Evolutionary conservation across 2,113 vertebrate genomes (phyloP).

Genomic region (Anarrhichthys ocellatus): DNA sequence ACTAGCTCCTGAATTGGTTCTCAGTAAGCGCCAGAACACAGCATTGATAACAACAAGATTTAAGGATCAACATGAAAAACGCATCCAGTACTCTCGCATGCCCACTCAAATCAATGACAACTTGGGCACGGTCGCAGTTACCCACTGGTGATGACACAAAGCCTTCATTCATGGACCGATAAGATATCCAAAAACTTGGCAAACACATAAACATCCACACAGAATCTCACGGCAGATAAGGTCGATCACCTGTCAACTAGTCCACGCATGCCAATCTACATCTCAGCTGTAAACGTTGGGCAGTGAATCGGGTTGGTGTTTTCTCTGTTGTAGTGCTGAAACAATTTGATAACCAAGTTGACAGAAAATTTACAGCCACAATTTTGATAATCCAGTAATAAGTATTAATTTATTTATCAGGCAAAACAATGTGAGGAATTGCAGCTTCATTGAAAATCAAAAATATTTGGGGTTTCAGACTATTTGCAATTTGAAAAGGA

Average conservation of each 20-base stretch:
- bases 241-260: slow-evolving; percentile 13
- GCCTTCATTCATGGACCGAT: slow-evolving; percentile 43
- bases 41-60: slow-evolving; percentile 35
- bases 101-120: slow-evolving; percentile 14
- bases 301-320: neutral
- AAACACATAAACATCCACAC: slow-evolving; percentile 13
- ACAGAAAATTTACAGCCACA: neutral
- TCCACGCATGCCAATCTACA: neutral
- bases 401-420: neutral
- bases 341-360: neutral
- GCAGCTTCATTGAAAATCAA: neutral
- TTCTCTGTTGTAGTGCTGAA: neutral
- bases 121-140: slow-evolving; percentile 21
- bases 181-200: slow-evolving; percentile 2
- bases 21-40: slow-evolving; percentile 13
- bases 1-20: slow-evolving; percentile 13
- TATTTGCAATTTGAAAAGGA: too few relatives aligned
- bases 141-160: slow-evolving; percentile 47
- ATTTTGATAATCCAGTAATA: neutral
- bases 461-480: too few relatives aligned
- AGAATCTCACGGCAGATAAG: slow-evolving; percentile 13
- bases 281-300: neutral
- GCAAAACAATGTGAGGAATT: neutral
- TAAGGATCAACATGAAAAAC: slow-evolving; percentile 4
- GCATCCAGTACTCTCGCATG: slow-evolving; percentile 18